A percentile compares a stretch with the other conserved stretches of the same genome.
These are phyloP conservation scores for Neofelis nebulosa DNA, from an alignment of 2,113 vertebrate species.

Conservation along the genomic window DNA sequence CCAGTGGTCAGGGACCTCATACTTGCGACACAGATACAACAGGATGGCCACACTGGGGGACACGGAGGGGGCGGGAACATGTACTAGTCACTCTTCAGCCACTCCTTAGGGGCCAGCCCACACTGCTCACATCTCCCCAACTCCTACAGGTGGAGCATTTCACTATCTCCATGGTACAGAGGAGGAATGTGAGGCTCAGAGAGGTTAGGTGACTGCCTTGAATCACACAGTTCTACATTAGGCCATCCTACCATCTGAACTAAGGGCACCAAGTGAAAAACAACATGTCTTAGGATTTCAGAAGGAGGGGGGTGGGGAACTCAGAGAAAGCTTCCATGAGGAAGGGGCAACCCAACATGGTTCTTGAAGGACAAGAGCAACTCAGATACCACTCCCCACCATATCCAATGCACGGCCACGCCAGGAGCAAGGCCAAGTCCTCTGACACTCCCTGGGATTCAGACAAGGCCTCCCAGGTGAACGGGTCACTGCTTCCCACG, in stretches of 20 bases:
- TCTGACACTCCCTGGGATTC: neutral
- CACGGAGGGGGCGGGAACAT: conserved; percentile 49
- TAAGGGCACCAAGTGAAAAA: neutral
- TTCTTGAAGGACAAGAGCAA: neutral
- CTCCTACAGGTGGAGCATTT: neutral
- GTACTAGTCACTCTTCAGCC: neutral
- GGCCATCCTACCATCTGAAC: neutral
- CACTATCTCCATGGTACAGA: neutral
- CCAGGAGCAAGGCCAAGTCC: neutral
- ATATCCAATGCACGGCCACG: neutral
- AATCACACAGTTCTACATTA: neutral
- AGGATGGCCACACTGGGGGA: conserved; percentile 75
- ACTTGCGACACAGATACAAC: conserved; percentile 65
- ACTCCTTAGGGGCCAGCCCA: neutral
- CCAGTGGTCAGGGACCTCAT: conserved; percentile 83
- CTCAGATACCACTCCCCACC: neutral
- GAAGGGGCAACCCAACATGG: neutral
- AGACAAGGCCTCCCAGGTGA: neutral
- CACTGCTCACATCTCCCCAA: neutral
- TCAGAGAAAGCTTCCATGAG: neutral
- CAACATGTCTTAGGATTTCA: neutral
- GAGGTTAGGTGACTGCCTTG: neutral
- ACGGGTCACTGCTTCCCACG: neutral
- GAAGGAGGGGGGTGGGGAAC: neutral
- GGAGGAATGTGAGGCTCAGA: neutral